These are phyloP conservation scores for Apomyelois bistriatella DNA, from an alignment of 2,888 invertebrate species.

Conservation along the genomic window DNA sequence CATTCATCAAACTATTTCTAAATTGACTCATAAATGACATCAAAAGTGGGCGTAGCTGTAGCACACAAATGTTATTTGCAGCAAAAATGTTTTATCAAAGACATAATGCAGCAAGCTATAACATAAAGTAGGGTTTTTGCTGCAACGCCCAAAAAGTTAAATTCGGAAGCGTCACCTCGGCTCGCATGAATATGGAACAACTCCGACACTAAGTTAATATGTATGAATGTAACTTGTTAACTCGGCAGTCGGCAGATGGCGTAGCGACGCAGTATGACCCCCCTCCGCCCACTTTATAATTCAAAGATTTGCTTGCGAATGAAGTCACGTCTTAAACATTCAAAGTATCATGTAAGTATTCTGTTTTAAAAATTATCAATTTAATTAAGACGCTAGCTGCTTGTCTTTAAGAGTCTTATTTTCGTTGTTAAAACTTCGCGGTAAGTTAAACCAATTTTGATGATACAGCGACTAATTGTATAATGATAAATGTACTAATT, in stretches of 20 bases:
- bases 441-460: no score
- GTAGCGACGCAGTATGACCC: slow-evolving; percentile 46
- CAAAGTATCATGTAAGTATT: slow-evolving; percentile 20
- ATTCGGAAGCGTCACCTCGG: slow-evolving; percentile 34
- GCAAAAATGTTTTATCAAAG: slow-evolving; percentile 4
- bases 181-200: slow-evolving; percentile 58
- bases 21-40: no score
- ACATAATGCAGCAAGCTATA: slow-evolving; percentile 12
- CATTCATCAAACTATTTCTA: no score
- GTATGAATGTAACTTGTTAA: slow-evolving; percentile 71
- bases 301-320: slow-evolving; percentile 70
- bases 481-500: no score
- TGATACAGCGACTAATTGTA: no score
- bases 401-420: no score
- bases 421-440: no score
- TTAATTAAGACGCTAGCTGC: no score
- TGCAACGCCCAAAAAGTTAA: slow-evolving; percentile 18
- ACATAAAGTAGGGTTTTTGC: slow-evolving; percentile 10
- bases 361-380: not conserved
- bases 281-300: slow-evolving; percentile 63
- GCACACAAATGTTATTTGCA: not conserved
- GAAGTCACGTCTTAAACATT: slow-evolving; percentile 68
- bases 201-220: slow-evolving; percentile 64
- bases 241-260: slow-evolving; percentile 52
- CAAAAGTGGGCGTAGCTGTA: no score